Evolutionary conservation across 2,113 vertebrate genomes (phyloP), one percentile per base, ranked within the genome.

Genomic region (Dasypus novemcinctus): DNA sequence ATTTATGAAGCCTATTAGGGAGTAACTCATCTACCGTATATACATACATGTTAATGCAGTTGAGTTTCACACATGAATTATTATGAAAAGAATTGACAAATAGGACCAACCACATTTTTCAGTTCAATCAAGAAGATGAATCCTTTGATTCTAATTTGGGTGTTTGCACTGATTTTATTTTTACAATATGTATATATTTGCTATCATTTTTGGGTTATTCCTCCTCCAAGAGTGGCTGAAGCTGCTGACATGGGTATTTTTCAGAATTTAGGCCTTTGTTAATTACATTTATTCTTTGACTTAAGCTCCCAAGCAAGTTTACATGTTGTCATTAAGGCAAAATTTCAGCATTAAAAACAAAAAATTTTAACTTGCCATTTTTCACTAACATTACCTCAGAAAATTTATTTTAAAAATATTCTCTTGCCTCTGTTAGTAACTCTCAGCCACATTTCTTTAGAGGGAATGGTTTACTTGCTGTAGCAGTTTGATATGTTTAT

Each of bases 271-370:
- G n/a, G 29, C 76, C 17, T 88, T 46, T 4, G 8, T 5, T 46
- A 63, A 0, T 2, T 12, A 95, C 89, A 38, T 72, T 90, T 96
- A 25, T 27, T 71, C 52, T 92, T 94, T 97, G 7, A 25, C 33
- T 90, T 81, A 74, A 92, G 1, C 0, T 95, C 54, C 63, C 29
- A 93, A 9, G 52, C 7, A 36, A 43, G 21, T 64, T 68, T 78
- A 95, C 92, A 88, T 89, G 63, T 25, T 18, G 29, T 75, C 52
- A 41, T 11, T 7, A 90, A 87, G 27, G 25, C 46, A 76, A 87
- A 63, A 82, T 43, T 95, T 96, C 12, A 89, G 0, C 2, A 92
- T 29, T 13, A 64, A 93, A 31, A 92, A 2, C n/a, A 72, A 43
- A 25, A 94, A 64, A 23, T 14, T 4, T 6, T 1, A 41, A 74